Evolutionary conservation across 2,888 invertebrate genomes (phyloP), one percentile per base, ranked within the genome.

Genomic region (Patella ulyssiponensis): DNA sequence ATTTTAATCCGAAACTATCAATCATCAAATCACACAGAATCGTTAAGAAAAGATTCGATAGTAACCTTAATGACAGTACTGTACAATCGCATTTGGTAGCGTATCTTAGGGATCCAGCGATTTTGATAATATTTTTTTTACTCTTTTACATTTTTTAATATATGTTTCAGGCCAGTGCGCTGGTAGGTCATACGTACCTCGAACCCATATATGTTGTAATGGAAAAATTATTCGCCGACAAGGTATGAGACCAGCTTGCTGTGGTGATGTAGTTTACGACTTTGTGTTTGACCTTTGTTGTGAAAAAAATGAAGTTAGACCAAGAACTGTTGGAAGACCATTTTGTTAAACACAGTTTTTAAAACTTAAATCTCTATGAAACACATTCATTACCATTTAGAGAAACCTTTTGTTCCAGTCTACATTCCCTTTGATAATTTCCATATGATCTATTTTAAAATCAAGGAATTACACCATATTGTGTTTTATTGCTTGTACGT

Each of bases 251-350:
- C 83, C 83, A 2, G 79, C 82, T 33, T 84, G 83, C 77, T 84
- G 83, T 51, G 78, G 79, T 5, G 7, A 72, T 14, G 20, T 77
- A 33, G 53, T 76, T 69, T 81, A 80, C 51, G 83, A 84, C 73
- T 77, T 76, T 27, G 80, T 81, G 71, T 84, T 79, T 77, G 80
- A 78, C 58, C 77, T 81, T 27, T 84, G 83, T 77, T 84, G 83
- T 73, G 52, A 79, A n/a, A 80, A 79, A 1, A 64, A 75, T 52
- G 23, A 64, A 64, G 71, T 82, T 71, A 76, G 78, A n/a, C 27
- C 76, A 54, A 71, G 79, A 33, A 77, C 82, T 17, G 73, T 73
- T 52, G 70, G 56, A 7, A 69, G 75, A 69, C 69, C 79, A 17
- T 72, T 75, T 11, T 79, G 79, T 33, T 76, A 76, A 56, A 20